A percentile compares a stretch with the other conserved stretches of the same genome.
These are phyloP conservation scores for Gallinago paraguaiae DNA, from an alignment of 2,113 vertebrate species.

Conservation along the genomic window DNA sequence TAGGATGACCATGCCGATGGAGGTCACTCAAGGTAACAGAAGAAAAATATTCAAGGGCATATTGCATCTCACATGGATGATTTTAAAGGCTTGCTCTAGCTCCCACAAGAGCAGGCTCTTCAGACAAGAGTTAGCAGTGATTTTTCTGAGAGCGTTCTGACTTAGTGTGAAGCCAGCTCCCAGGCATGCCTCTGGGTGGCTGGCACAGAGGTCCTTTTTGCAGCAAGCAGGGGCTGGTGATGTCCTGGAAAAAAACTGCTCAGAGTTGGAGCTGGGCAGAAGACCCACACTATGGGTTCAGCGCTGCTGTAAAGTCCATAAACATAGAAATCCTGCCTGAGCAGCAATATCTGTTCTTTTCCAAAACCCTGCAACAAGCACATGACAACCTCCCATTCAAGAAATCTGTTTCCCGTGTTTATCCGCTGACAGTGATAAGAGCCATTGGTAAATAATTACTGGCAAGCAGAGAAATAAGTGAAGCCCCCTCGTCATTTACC, in stretches of 20 bases:
- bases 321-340: background rate
- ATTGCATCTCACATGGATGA: background rate
- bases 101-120: background rate
- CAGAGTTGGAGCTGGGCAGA: background rate
- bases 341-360: background rate
- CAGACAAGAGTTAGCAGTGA: background rate
- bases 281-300: rapidly evolving
- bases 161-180: background rate
- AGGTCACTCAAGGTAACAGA: background rate
- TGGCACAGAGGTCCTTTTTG: rapidly evolving
- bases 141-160: background rate
- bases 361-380: background rate
- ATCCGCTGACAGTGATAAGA: background rate
- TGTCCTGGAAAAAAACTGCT: background rate
- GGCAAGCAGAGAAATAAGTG: background rate
- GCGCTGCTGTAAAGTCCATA: background rate
- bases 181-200: background rate
- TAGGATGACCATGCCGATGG: background rate
- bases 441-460: background rate
- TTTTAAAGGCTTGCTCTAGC: background rate
- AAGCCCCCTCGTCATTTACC: background rate
- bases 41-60: background rate
- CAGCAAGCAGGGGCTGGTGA: background rate
- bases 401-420: background rate
- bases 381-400: background rate